Conservation (phyloP, 2,888 invertebrate genomes). For the Panopea generosa region DNA sequence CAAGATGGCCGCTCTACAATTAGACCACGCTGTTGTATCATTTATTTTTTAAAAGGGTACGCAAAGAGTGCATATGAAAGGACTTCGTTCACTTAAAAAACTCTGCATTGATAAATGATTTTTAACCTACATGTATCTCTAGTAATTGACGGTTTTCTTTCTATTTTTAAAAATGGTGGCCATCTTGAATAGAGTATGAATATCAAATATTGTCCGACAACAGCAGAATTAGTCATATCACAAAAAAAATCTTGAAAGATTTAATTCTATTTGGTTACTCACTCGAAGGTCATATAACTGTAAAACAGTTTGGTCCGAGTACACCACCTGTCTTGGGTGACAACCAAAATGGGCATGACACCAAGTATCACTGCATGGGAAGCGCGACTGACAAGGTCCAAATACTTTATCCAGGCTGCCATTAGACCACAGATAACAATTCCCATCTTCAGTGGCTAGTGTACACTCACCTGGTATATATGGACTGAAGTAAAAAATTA, state of each 20-base stretch:
- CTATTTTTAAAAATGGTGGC: no score
- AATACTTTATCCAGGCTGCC: constrained; percentile 36
- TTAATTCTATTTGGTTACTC: no score
- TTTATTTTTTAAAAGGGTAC: no score
- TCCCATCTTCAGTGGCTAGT: constrained; percentile 60
- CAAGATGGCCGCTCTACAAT: no score
- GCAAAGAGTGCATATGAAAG: no score
- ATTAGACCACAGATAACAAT: constrained; percentile 59
- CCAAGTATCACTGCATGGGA: constrained; percentile 66
- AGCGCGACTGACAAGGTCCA: constrained; percentile 43
- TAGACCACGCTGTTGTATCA: no score
- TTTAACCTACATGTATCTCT: no score
- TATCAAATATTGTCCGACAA: neutral
- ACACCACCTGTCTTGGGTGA: constrained; percentile 71
- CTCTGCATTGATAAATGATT: no score
- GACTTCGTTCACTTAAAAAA: no score
- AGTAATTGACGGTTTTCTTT: no score
- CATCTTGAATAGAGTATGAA: no score
- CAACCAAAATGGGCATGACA: constrained; percentile 69
- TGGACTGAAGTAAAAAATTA: constrained; percentile 63
- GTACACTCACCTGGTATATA: constrained; percentile 70
- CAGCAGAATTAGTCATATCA: neutral
- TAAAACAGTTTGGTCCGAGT: constrained; percentile 68
- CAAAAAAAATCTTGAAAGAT: constrained; percentile 1
- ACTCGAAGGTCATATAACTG: constrained; percentile 74